Conservation (phyloP, 2,113 vertebrate species). For the Scophthalmus maximus region DNA sequence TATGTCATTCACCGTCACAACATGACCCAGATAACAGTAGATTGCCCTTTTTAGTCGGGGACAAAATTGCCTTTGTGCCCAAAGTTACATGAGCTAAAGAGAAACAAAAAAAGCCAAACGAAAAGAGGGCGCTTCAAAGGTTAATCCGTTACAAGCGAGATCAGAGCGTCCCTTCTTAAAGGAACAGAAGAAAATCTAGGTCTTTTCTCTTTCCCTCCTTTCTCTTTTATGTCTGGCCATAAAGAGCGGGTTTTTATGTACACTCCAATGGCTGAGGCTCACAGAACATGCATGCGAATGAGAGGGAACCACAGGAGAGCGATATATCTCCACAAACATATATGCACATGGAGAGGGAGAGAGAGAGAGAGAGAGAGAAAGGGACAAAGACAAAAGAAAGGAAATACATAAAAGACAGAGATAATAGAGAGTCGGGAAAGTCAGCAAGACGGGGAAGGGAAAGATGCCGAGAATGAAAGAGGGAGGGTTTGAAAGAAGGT, state of each 20-base stretch:
- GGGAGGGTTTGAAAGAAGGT: conserved; percentile 20
- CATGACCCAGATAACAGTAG: conserved; percentile 76
- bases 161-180: conserved; percentile 76
- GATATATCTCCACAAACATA: conserved; percentile 78
- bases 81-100: conserved; percentile 58
- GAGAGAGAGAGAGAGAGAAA: background rate
- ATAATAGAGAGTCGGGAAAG: conserved; percentile 41
- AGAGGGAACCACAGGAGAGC: conserved; percentile 70
- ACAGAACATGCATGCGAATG: conserved; percentile 82
- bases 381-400: conserved; percentile 12
- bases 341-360: conserved; percentile 59
- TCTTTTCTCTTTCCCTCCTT: conserved; percentile 68
- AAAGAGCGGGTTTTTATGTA: conserved; percentile 83
- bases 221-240: conserved; percentile 81
- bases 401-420: conserved; percentile 28
- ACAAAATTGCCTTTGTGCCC: conserved; percentile 73
- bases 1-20: conserved; percentile 77
- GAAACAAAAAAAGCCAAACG: conserved; percentile 62
- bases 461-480: conserved; percentile 35
- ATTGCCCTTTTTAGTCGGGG: conserved; percentile 70
- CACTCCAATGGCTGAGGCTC: conserved; percentile 79
- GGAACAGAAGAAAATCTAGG: conserved; percentile 75
- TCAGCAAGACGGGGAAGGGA: conserved; percentile 21
- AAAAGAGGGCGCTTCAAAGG: conserved; percentile 69
- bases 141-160: conserved; percentile 77